A percentile compares a stretch with the other conserved stretches of the same genome.
phyloP scores from a whole-genome alignment of 1,140 invertebrate species.

The Drosophila quadrilineata region DNA sequence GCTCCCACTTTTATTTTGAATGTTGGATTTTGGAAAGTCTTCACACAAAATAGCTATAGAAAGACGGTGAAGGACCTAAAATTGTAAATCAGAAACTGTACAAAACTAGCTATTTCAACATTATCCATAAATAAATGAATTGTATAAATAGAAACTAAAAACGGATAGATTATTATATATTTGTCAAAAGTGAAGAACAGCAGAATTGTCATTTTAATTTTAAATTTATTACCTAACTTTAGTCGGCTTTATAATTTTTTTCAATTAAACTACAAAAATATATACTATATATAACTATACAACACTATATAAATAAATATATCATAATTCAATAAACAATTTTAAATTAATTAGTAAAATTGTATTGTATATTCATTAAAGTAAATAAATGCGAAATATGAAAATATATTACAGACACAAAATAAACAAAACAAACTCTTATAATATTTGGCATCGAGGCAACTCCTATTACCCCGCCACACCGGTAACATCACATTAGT shows the following conservation, averaged over 20 bases:
- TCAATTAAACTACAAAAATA: constrained; percentile 12
- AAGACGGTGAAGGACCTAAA: constrained; percentile 4
- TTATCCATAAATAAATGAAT: constrained; percentile 11
- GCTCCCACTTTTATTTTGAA: no score
- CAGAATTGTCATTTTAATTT: constrained; percentile 73
- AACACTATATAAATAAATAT: constrained; percentile 50
- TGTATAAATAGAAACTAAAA: constrained; percentile 18
- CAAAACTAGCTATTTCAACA: constrained; percentile 33
- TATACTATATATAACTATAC: constrained; percentile 8
- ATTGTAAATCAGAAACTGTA: constrained; percentile 22
- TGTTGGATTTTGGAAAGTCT: no score
- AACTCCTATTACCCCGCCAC: no score
- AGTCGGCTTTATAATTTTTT: constrained; percentile 29
- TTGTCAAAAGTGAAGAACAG: constrained; percentile 55
- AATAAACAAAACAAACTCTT: constrained; percentile 4
- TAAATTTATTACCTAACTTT: constrained; percentile 41
- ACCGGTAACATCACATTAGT: no score
- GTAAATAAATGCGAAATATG: constrained; percentile 21
- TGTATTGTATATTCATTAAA: constrained; percentile 59
- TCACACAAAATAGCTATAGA: constrained; percentile 19
- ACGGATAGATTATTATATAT: constrained; percentile 5
- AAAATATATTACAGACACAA: constrained; percentile 26
- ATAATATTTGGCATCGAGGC: no score
- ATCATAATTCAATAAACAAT: constrained; percentile 57
- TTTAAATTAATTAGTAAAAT: constrained; percentile 76